Evolutionary conservation across 1,140 invertebrate genomes (phyloP).

Genomic region (Hermetia illucens): DNA sequence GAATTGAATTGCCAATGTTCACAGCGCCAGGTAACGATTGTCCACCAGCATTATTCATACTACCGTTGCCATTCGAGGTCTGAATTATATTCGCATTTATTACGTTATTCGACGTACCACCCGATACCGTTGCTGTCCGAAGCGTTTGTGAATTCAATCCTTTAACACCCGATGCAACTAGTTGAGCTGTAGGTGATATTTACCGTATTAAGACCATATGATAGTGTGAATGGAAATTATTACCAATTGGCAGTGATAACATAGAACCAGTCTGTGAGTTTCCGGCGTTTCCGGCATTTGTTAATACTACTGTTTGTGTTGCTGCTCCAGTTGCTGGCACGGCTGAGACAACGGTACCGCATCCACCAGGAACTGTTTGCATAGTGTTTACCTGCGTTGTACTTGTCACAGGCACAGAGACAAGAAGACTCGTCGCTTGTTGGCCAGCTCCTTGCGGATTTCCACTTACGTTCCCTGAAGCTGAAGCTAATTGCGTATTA

Average conservation of each 20-base stretch:
- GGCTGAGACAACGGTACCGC: slow-evolving; percentile 12
- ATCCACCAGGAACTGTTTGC: slow-evolving; percentile 1
- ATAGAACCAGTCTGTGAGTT: slow-evolving; percentile 26
- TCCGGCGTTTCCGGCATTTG: slow-evolving; percentile 20
- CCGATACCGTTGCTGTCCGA: slow-evolving; percentile 15
- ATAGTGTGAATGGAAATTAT: slow-evolving; percentile 12
- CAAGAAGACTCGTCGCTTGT: slow-evolving; percentile 25
- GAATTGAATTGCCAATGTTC: slow-evolving; percentile 27
- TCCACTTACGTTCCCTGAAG: slow-evolving; percentile 9
- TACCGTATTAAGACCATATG: not conserved
- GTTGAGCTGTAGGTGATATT: slow-evolving; percentile 47
- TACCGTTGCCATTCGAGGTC: slow-evolving; percentile 16
- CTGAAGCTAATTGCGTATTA: slow-evolving; percentile 39
- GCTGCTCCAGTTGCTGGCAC: slow-evolving; percentile 31
- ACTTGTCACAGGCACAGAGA: slow-evolving; percentile 32
- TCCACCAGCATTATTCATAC: slow-evolving; percentile 7
- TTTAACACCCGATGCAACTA: slow-evolving; percentile 47
- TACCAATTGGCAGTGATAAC: slow-evolving; percentile 43
- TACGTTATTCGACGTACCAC: not conserved
- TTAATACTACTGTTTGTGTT: slow-evolving; percentile 45
- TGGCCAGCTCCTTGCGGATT: slow-evolving; percentile 10
- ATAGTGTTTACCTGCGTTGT: slow-evolving; percentile 12
- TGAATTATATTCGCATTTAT: not conserved
- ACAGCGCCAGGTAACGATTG: slow-evolving; percentile 24
- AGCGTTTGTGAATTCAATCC: slow-evolving; percentile 44